phyloP scores from a whole-genome alignment of 2,888 invertebrate genomes.

The Xiphydria camelus region DNA sequence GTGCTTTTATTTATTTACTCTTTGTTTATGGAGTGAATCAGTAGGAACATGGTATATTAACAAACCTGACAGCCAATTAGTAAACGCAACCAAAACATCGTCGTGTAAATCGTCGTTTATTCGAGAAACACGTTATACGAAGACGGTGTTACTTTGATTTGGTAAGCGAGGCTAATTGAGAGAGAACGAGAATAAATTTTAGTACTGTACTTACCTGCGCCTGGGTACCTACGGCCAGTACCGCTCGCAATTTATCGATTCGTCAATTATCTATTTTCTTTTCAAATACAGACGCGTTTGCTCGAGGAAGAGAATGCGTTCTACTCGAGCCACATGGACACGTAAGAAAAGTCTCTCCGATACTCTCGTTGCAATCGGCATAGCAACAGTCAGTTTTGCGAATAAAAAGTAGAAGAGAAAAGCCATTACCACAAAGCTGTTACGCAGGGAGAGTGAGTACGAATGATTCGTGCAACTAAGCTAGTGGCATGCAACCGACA shows the following conservation, averaged over 20 bases:
- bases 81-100: conserved; percentile 37
- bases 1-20: conserved; percentile 4
- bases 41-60: conserved; percentile 34
- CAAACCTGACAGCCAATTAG: conserved; percentile 53
- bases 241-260: background rate
- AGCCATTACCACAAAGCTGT: background rate
- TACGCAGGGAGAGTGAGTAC: background rate
- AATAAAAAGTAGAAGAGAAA: background rate
- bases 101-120: no score
- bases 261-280: background rate
- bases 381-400: background rate
- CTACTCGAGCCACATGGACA: no score
- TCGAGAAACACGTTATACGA: background rate
- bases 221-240: background rate
- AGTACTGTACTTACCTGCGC: conserved; percentile 13
- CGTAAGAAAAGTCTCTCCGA: no score
- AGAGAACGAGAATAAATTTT: background rate
- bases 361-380: no score
- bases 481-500: conserved; percentile 1
- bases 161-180: background rate
- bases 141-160: background rate
- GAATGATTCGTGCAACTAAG: background rate
- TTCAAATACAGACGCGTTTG: no score
- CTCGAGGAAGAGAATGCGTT: no score
- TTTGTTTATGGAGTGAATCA: conserved; percentile 19